Percentiles rank a stretch among this genome's conserved stretches.
These are phyloP conservation scores for Octodon degus DNA, from an alignment of 2,113 vertebrate species.

Conservation along the genomic window DNA sequence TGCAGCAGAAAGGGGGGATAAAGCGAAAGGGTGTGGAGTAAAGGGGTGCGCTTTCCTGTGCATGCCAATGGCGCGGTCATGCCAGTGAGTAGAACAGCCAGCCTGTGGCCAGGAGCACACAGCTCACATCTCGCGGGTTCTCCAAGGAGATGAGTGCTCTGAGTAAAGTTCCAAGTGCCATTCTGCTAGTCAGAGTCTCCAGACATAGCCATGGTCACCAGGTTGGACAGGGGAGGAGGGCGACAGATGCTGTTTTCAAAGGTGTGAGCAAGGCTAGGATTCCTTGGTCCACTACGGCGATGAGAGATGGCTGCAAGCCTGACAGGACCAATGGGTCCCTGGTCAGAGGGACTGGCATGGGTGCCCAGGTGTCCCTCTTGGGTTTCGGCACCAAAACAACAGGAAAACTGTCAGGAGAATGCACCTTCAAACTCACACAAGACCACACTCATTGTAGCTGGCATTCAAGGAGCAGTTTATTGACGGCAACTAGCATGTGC, in stretches of 20 bases:
- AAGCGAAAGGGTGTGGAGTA: background rate
- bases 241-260: background rate
- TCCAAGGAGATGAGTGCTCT: background rate
- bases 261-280: background rate
- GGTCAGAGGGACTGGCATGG: too few species aligned
- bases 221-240: background rate
- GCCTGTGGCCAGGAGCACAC: background rate
- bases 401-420: too few species aligned
- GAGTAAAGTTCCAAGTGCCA: background rate
- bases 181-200: background rate
- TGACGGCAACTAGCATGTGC: too few species aligned
- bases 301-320: too few species aligned
- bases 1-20: background rate
- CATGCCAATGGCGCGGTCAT: background rate
- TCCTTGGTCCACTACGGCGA: background rate
- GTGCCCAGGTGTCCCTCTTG: too few species aligned
- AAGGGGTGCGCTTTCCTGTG: background rate
- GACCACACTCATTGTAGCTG: too few species aligned
- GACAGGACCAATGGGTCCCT: too few species aligned
- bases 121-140: background rate
- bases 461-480: too few species aligned
- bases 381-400: too few species aligned
- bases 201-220: background rate
- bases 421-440: too few species aligned
- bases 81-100: background rate